These are phyloP conservation scores for Leuciscus waleckii DNA, from an alignment of 2,797 vertebrate genomes.

Conservation along the genomic window DNA sequence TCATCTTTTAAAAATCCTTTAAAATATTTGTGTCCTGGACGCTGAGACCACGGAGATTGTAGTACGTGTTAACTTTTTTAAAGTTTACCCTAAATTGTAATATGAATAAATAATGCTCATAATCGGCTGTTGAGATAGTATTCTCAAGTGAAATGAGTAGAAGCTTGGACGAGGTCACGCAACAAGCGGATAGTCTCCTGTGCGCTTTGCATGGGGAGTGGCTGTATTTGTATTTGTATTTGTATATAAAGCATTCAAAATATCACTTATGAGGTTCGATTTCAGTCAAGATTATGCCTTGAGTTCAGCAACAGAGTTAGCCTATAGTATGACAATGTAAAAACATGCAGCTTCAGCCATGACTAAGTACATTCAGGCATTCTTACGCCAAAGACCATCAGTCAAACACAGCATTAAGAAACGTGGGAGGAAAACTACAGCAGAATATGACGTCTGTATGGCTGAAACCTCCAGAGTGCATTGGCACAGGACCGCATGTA, in stretches of 20 bases:
- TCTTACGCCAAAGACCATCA: constrained; percentile 4
- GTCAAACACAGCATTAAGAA: neutral
- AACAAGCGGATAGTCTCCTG: neutral
- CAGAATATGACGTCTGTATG: constrained; percentile 2
- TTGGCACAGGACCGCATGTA: neutral
- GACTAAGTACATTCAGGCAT: constrained; percentile 4
- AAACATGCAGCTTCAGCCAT: constrained; percentile 1
- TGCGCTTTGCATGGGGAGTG: neutral
- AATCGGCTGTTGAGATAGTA: neutral
- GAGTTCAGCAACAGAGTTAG: neutral
- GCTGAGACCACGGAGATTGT: neutral
- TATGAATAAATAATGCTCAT: neutral
- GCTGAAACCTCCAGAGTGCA: neutral
- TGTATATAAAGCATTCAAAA: neutral
- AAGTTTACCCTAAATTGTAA: neutral
- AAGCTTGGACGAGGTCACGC: neutral
- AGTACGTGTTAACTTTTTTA: neutral
- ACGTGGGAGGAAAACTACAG: constrained; percentile 8
- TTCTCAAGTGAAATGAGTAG: neutral
- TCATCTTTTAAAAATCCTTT: neutral
- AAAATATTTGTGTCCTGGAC: neutral
- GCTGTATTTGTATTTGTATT: neutral
- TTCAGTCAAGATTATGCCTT: neutral
- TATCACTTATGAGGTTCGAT: neutral
- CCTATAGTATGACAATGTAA: neutral